Evolutionary conservation across 2,113 vertebrate genomes (phyloP).

Genomic region (Mormyrus iriodes): DNA sequence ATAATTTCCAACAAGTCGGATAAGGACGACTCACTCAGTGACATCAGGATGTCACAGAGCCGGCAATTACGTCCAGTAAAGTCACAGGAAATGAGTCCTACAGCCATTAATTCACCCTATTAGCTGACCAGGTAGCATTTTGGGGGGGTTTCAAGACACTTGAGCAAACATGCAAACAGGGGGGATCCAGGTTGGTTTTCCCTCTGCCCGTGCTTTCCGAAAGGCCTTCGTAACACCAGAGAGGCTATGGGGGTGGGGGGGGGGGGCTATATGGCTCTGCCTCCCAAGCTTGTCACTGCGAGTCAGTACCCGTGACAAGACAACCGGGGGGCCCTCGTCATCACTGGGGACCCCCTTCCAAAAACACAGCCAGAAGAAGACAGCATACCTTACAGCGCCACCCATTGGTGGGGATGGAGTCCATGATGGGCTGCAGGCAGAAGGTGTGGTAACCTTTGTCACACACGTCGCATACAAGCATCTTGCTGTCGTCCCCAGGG

Average conservation of each 20-base stretch:
- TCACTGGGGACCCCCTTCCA: too few relatives aligned
- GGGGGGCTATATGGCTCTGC: too few relatives aligned
- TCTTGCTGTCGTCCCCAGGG: constrained; percentile 76
- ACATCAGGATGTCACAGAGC: background rate
- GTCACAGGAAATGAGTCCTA: background rate
- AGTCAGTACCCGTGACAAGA: too few relatives aligned
- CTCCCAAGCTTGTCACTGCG: too few relatives aligned
- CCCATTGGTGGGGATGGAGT: constrained; percentile 71
- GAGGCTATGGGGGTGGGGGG: background rate
- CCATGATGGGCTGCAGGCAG: constrained; percentile 86
- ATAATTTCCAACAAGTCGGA: background rate
- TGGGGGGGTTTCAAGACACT: too few relatives aligned
- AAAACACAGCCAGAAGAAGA: background rate
- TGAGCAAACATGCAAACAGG: too few relatives aligned
- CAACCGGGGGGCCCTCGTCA: too few relatives aligned
- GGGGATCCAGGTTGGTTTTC: too few relatives aligned
- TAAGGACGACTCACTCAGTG: background rate
- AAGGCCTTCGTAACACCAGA: background rate
- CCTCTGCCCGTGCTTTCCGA: background rate
- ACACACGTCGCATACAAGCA: constrained; percentile 88
- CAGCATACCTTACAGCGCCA: constrained; percentile 88
- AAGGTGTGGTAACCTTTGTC: constrained; percentile 93
- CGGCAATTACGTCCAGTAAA: background rate
- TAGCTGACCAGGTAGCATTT: too few relatives aligned
- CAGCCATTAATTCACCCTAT: background rate